Evolutionary conservation across 2,113 vertebrate genomes (phyloP).

Genomic region (Ctenomys sociabilis): DNA sequence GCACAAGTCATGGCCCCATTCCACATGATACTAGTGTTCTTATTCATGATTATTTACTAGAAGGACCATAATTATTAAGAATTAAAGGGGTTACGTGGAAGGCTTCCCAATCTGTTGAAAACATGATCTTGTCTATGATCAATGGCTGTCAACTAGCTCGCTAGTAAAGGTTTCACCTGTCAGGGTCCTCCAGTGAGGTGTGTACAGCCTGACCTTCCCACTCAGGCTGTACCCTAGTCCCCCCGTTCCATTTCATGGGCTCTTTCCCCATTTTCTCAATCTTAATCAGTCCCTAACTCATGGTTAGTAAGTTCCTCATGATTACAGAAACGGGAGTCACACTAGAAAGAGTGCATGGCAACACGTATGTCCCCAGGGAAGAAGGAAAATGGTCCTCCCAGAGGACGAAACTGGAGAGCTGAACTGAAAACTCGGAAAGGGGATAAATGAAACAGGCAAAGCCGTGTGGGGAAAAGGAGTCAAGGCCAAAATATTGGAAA

Average conservation of each 20-base stretch:
- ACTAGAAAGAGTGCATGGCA: slow-evolving; percentile 67
- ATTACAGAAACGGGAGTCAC: slow-evolving; percentile 61
- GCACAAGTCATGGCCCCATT: not conserved
- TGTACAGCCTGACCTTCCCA: not conserved
- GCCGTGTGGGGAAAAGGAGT: slow-evolving; percentile 50
- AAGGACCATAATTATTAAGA: slow-evolving; percentile 49
- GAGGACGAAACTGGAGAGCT: slow-evolving; percentile 69
- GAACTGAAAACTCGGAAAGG: slow-evolving; percentile 65
- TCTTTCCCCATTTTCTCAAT: slow-evolving; percentile 60
- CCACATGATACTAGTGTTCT: not conserved
- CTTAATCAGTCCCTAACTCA: slow-evolving; percentile 44
- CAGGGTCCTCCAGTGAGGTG: not conserved
- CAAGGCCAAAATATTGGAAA: not conserved
- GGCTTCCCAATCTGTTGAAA: slow-evolving; percentile 33
- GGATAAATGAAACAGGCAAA: slow-evolving; percentile 30
- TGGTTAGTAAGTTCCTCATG: slow-evolving; percentile 68
- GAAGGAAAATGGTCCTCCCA: slow-evolving; percentile 71
- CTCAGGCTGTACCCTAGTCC: slow-evolving; percentile 22
- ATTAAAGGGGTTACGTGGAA: slow-evolving; percentile 42
- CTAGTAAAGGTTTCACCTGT: not conserved
- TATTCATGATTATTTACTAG: not conserved
- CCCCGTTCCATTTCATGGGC: slow-evolving; percentile 31
- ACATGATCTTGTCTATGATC: slow-evolving; percentile 1
- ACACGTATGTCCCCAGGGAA: slow-evolving; percentile 29
- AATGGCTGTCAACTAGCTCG: slow-evolving; percentile 56